phyloP scores from a whole-genome alignment of 2,113 vertebrate genomes.

The Apodemus sylvaticus region DNA sequence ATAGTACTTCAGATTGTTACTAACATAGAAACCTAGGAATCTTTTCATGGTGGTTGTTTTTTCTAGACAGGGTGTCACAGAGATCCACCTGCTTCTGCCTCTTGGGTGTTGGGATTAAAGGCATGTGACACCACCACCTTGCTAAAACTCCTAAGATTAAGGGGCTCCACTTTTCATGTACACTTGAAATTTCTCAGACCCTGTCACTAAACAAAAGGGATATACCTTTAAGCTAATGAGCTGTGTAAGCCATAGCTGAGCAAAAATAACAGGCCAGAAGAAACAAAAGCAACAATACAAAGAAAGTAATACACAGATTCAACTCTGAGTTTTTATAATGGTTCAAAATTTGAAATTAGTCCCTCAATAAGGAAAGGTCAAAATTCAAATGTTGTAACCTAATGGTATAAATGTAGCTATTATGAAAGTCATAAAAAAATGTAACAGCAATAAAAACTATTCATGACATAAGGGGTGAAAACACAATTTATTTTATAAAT shows the following conservation, averaged over 20 bases:
- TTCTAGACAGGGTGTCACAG: not conserved
- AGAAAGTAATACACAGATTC: not conserved
- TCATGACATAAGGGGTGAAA: not conserved
- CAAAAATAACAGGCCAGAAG: not conserved
- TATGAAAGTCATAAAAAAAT: constrained; percentile 31
- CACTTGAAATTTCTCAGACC: not conserved
- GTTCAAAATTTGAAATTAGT: constrained; percentile 42
- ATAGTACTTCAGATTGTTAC: not conserved
- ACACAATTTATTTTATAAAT: not conserved
- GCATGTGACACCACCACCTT: not conserved
- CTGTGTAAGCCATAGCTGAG: not conserved
- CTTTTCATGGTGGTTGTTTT: not conserved
- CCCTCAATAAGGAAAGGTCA: not conserved
- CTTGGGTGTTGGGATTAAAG: not conserved
- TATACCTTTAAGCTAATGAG: not conserved
- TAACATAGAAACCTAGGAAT: not conserved
- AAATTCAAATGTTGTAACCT: not conserved
- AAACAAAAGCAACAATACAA: constrained; percentile 7
- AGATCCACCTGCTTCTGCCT: not conserved
- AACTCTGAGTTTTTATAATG: not conserved
- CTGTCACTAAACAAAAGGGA: constrained; percentile 2
- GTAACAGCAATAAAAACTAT: not conserved
- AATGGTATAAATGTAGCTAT: constrained; percentile 14
- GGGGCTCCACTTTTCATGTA: not conserved
- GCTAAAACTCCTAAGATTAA: not conserved